Evolutionary conservation across 2,113 vertebrate species (phyloP), one percentile per base, ranked within the genome.

Genomic region (Pedetes capensis): DNA sequence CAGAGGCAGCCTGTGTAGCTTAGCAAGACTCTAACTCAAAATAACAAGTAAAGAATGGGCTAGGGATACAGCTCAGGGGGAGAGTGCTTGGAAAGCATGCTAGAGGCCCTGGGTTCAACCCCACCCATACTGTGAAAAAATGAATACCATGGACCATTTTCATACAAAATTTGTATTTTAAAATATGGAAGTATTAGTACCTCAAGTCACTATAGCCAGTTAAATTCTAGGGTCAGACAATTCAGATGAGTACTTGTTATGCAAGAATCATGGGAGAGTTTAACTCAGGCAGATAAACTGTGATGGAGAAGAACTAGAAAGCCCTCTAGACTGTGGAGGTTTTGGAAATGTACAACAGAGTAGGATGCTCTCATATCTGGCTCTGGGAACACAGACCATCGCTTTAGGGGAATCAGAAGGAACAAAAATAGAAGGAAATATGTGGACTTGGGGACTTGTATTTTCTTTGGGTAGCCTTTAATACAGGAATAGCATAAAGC

Each of bases 211-310:
- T 44, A 5, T 39, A 59, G 49, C 23, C 25, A 37, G 49, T 34
- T 89, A 72, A n/a, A 16, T 10, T 64, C 44, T 49, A 32, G 81
- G 23, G 14, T 66, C 69, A 84, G 90, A 83, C 27, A 87, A 51
- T 82, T 83, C 37, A 68, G 17, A 74, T 92, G 66, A 90, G 37
- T 78, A 57, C 47, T 85, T 96, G 34, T 61, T 44, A 57, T 90
- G 32, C 55, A 72, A 53, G 13, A 79, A 95, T 89, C 39, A 22
- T 57, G 17, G 64, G 13, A 69, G 79, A 87, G 55, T 59, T 5
- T 20, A 74, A 91, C 8, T 78, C n/a, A 53, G 37, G 18, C 91
- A 44, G 27, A 27, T 59, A 76, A 80, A 29, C 42, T 69, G 6
- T 69, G n/a, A 49, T 47, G 8, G 49, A 72, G 57, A 86, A 87